These are phyloP conservation scores for Limosa lapponica DNA, from an alignment of 2,797 vertebrate genomes.

Conservation along the genomic window DNA sequence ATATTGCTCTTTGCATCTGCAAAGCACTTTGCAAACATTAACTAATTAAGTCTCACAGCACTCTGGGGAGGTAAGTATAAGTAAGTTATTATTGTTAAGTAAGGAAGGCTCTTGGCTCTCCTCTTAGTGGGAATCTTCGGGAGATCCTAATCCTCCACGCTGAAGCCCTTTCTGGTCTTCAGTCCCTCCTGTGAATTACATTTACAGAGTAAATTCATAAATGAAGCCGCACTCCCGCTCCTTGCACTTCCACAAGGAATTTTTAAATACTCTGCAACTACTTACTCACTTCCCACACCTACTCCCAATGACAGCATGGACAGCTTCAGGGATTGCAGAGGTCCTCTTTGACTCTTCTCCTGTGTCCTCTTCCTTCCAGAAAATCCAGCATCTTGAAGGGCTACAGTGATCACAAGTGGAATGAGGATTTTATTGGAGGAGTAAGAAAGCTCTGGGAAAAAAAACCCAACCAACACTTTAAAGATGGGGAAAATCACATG, in stretches of 20 bases:
- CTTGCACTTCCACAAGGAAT: background rate
- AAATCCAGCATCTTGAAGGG: background rate
- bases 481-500: background rate
- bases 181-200: background rate
- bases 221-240: accelerated
- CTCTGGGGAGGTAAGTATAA: constrained; percentile 47
- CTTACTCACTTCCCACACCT: background rate
- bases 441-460: background rate
- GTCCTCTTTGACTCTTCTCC: background rate
- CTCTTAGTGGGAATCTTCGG: background rate
- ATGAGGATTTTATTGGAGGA: background rate
- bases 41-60: constrained; percentile 58
- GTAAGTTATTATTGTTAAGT: constrained; percentile 55
- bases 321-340: background rate
- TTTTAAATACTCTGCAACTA: background rate
- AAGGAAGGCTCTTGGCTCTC: constrained; percentile 26
- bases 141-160: background rate
- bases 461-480: background rate
- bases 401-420: background rate
- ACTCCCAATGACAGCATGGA: accelerated
- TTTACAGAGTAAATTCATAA: background rate
- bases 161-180: background rate
- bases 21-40: constrained; percentile 63
- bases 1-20: constrained; percentile 30
- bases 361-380: background rate